Evolutionary conservation across 1,140 invertebrate species (phyloP), one percentile per base, ranked within the genome.

Genomic region (Sweltsa coloradensis): DNA sequence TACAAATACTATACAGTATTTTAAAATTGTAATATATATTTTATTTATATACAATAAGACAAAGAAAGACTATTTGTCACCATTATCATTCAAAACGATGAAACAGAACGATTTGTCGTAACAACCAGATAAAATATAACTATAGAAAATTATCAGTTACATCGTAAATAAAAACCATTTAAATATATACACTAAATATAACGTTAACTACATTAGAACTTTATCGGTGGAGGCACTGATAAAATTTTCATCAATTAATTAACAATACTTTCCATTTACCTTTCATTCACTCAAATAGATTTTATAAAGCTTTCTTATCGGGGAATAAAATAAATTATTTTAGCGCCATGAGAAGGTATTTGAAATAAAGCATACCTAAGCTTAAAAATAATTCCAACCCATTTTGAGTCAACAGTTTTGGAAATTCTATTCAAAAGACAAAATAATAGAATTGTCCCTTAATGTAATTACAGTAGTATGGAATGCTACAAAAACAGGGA

Each of bases 1-100:
- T 47, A 47, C 46, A 47, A 47, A 47, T 44, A 39, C 41, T 44
- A 44, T 44, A 44, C 42, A n/a, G n/a, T n/a, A n/a, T n/a, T n/a
- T n/a, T n/a, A n/a, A n/a, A n/a, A n/a, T n/a, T n/a, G n/a, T n/a
- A n/a, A 47, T 47, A 47, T 18, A 47, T 47, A 36, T 41, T 36
- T 47, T 47, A 14, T 29, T 29, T 41, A 47, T 47, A 41, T 39
- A 47, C 26, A 47, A 39, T 31, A 24, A 47, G 22, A 47, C 25
- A n/a, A 45, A 47, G 45, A 47, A 26, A 41, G 22, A 26, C 25
- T 26, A 39, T 26, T 41, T 41, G 21, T 18, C 18, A 44, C 34
- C 26, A 47, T 29, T n/a, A 41, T 39, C 36, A 24, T 22, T 39
- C 34, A 47, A 39, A 39, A 29, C 41, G 31, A 47, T 40, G 29